Percentiles rank a stretch among this genome's conserved stretches.
These are phyloP conservation scores for Rhagologus leucostigma DNA, from an alignment of 2,113 vertebrate genomes.

Conservation along the genomic window DNA sequence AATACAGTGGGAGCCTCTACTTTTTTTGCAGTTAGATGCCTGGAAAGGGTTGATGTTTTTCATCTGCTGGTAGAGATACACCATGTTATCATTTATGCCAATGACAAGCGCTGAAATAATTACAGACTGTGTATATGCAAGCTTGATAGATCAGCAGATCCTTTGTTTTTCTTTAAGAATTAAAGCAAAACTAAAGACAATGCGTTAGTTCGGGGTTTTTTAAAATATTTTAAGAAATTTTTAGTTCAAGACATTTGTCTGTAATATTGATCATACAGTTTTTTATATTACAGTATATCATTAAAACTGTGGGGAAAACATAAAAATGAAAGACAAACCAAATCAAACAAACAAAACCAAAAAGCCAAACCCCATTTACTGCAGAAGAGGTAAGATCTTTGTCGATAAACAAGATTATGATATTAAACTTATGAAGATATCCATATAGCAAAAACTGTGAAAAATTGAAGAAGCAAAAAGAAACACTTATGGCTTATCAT, in stretches of 20 bases:
- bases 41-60: neutral
- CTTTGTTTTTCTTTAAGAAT: neutral
- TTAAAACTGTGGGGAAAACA: neutral
- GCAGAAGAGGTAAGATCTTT: neutral
- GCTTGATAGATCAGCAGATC: neutral
- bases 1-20: neutral
- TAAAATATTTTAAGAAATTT: neutral
- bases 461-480: neutral
- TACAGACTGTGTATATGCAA: neutral
- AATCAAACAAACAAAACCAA: neutral
- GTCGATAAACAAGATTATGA: neutral
- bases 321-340: neutral
- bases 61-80: neutral
- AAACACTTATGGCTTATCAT: neutral
- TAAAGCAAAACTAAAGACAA: neutral
- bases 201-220: rapidly evolving
- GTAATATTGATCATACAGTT: neutral
- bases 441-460: neutral
- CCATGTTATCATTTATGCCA: neutral
- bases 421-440: neutral
- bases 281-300: neutral
- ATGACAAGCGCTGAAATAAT: neutral
- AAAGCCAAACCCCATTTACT: neutral
- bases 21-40: neutral
- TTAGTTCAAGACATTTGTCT: neutral